phyloP scores from a whole-genome alignment of 2,888 invertebrate species.

The Aspidiotus destructor region DNA sequence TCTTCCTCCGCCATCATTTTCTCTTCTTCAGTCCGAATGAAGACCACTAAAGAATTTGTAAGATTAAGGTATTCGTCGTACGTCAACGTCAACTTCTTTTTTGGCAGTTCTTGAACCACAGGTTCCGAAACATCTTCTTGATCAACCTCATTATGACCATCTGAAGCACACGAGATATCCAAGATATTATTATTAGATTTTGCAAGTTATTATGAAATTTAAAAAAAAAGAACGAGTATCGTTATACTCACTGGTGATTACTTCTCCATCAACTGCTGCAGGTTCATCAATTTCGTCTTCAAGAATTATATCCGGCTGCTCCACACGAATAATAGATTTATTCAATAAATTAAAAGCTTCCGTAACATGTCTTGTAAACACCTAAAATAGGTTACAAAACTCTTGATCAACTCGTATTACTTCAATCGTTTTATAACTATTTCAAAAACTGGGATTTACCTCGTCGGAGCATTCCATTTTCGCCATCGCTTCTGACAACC shows the following conservation, averaged over 20 bases:
- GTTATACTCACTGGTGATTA: too few species aligned
- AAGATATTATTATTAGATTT: too few species aligned
- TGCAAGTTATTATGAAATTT: too few species aligned
- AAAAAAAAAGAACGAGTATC: too few species aligned
- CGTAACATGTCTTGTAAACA: conserved; percentile 60
- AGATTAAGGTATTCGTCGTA: conserved; percentile 90
- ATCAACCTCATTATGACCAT: not conserved
- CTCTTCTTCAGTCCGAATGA: conserved; percentile 74
- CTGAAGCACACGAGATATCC: not conserved
- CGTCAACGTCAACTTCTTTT: conserved; percentile 69
- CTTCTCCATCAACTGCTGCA: conserved; percentile 12
- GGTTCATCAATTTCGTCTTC: conserved; percentile 61
- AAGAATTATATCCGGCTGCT: conserved; percentile 91
- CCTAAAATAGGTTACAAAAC: conserved; percentile 20
- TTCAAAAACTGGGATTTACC: conserved; percentile 43
- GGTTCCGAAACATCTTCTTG: conserved; percentile 24
- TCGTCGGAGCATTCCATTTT: conserved; percentile 89
- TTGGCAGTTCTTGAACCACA: conserved; percentile 39
- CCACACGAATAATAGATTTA: conserved; percentile 93
- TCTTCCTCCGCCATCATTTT: conserved; percentile 34
- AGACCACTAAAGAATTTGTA: conserved; percentile 80
- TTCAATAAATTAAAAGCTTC: conserved; percentile 85
- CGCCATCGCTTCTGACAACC: conserved; percentile 92
- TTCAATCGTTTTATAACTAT: too few species aligned
- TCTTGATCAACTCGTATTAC: not conserved